These are phyloP conservation scores for Pseudocheirus occidentalis DNA, from an alignment of 2,797 vertebrate genomes.

Conservation along the genomic window DNA sequence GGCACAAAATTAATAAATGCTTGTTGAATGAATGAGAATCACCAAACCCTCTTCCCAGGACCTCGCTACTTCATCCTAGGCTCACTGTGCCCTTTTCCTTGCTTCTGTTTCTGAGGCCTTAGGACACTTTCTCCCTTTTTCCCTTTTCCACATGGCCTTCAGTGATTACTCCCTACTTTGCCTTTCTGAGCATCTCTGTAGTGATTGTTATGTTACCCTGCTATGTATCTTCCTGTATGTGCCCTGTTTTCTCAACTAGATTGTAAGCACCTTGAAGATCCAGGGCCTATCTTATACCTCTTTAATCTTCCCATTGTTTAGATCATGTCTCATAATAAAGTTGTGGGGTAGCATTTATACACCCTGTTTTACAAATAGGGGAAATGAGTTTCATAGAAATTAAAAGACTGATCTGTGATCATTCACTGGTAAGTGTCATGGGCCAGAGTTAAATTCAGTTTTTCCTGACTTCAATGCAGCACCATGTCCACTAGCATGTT, in stretches of 20 bases:
- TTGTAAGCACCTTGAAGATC: neutral
- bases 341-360: neutral
- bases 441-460: neutral
- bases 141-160: neutral
- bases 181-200: neutral
- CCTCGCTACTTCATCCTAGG: neutral
- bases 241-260: neutral
- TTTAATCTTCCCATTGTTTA: neutral
- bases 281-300: neutral
- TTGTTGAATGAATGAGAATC: neutral
- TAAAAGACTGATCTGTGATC: neutral
- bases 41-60: neutral
- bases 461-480: neutral
- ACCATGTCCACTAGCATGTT: neutral
- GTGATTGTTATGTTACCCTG: neutral
- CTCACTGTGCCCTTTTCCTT: neutral
- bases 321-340: neutral
- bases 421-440: neutral
- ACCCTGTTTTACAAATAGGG: neutral
- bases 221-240: neutral
- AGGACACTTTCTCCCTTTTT: neutral
- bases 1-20: neutral
- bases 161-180: conserved; percentile 14
- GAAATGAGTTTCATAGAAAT: neutral
- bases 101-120: neutral